Conservation (phyloP, 2,888 invertebrate species). For the Noctua janthina region DNA sequence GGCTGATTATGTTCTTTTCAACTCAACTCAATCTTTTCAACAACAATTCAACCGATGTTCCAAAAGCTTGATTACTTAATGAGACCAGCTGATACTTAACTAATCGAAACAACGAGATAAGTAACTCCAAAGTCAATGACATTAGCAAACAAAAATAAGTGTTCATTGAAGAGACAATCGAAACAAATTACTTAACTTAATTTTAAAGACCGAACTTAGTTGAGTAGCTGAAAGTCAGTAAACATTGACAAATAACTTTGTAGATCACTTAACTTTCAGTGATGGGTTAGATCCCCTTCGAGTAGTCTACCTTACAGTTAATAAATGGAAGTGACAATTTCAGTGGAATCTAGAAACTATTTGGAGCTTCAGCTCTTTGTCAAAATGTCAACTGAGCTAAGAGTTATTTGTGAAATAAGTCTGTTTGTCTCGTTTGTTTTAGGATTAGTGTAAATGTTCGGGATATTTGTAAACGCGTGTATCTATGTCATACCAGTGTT, state of each 20-base stretch:
- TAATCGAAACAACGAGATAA: background rate
- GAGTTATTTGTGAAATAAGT: constrained; percentile 17
- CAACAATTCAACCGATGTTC: background rate
- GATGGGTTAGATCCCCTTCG: constrained; percentile 20
- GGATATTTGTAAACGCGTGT: background rate
- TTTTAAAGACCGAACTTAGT: constrained; percentile 12
- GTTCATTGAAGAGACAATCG: constrained; percentile 9
- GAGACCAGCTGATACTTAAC: background rate
- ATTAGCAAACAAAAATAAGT: constrained; percentile 14
- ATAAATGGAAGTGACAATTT: constrained; percentile 29
- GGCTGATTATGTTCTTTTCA: background rate
- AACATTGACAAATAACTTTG: constrained; percentile 40
- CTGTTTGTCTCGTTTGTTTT: constrained; percentile 8
- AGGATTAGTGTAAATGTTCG: constrained; percentile 1
- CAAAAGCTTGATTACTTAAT: background rate
- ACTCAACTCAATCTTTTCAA: too few relatives aligned
- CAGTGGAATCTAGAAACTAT: constrained; percentile 20
- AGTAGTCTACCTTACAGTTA: constrained; percentile 18
- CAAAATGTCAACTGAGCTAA: background rate
- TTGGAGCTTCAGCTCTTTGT: background rate
- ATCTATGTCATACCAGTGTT: background rate
- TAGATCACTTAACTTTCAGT: constrained; percentile 30
- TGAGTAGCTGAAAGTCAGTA: constrained; percentile 13
- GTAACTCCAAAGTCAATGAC: constrained; percentile 3
- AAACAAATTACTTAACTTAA: constrained; percentile 23